Base-by-base conservation (phyloP, 1,140 invertebrate genomes). In the Acromyrmex echinatior region DNA sequence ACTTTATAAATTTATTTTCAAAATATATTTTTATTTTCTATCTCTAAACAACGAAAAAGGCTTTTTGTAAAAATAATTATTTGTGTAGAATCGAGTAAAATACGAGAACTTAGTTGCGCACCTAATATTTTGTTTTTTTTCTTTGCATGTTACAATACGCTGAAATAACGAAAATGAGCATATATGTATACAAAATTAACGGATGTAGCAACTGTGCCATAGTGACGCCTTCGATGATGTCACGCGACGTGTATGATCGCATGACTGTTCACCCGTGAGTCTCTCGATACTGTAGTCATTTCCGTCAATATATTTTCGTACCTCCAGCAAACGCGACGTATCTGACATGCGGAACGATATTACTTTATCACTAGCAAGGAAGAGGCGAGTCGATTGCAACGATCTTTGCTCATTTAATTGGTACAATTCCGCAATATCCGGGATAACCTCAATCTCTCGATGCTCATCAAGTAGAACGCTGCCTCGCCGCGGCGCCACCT, bases 391-490 rank as follows among this genome's bases (percentile, higher is more conserved):
- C 21, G 10, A 76, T 74, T 14, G 18, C 10, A 14, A 35, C 9
- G 39, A 51, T 4, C 5, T 12, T 25, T 18, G 14, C 7, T 3
- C 5, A 53, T 49, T 76, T 35, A 25, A 63, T 25, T 14, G 14
- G 0, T 21, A 0, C 9, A 28, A 63, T 76, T 51, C 16, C 58
- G 0, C 39, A 82, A 82, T 68, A 66, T 87, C 70, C 35, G 21
- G 18, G 86, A 92, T 93, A 94, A 93, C 93, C 93, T 93, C 88
- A 92, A 93, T 93, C 7, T 6, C 14, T 1, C 4, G 35, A 74
- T 39, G 39, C 76, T 84, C 87, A 25, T 91, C 56, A 25, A 45
- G n/a, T 86, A 62, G 28, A 90, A 85, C 49, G 82, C 63, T 84
- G 49, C 45, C 65, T 70, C 80, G n/a, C 45, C 73, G 87, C 53